Evolutionary conservation across 35 echinoderm and acorn worm genomes (phyloP), one percentile per base, ranked within the genome.

Genomic region (Apostichopus japonicus): DNA sequence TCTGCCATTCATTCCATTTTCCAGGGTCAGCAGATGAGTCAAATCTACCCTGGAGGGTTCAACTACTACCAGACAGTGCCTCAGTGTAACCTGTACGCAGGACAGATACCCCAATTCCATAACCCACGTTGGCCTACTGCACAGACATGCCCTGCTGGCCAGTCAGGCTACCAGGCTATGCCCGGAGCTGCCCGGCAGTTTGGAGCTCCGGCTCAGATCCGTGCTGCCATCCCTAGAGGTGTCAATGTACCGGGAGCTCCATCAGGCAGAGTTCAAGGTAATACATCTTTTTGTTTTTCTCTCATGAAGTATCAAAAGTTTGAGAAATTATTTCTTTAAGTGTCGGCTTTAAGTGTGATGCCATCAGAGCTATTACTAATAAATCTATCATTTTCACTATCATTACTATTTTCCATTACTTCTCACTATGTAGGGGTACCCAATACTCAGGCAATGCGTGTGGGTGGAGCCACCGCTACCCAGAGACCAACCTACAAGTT

Each of bases 41-140:
- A 94, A 62, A 90, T 96, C 4, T 99, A 95, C 84, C 95, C 97
- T 23, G 88, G 87, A 17, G 65, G 73, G 21, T 87, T 88, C 27
- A 80, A 79, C 88, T 91, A 91, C 92, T 91, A 92, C 78, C 84
- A 79, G 14, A 77, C 95, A 19, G 92, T 88, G 21, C 96, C 95
- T 65, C 97, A 96, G 59, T 86, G 95, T 75, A 87, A 92, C 87
- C 51, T 96, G 10, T 99, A 92, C 77, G 56, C 94, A 72, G 86
- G 95, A 56, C 97, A 99, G 90, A 24, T 99, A 56, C 88, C 94
- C 24, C 96, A 95, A 55, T 92, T 99, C 24, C 92, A 92, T 86
- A 94, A 96, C 72, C 97, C 95, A 61, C 27, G 95, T 19, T 99
- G 97, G 62, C 61, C 86, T 5, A 19, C 86, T 7, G 86, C 86